A percentile compares a stretch with the other conserved stretches of the same genome.
Conservation (phyloP, 2,113 vertebrate species). For the Rhineura floridana region DNA sequence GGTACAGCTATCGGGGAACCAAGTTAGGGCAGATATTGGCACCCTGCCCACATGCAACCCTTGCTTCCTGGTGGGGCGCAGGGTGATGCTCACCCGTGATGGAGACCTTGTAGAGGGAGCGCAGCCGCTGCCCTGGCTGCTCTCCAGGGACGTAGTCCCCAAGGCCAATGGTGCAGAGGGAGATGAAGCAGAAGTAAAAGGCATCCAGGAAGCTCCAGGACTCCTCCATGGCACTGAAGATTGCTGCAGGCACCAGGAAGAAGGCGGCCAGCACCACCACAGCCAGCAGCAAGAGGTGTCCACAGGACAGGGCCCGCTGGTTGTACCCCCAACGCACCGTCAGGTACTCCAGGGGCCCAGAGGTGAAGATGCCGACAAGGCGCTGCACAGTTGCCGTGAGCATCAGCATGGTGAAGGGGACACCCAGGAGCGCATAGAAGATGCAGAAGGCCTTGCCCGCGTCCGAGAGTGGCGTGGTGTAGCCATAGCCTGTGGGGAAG, state of each 20-base stretch:
- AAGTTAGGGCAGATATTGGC: too few species aligned
- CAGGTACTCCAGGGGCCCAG: slow-evolving; percentile 72
- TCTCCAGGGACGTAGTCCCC: slow-evolving; percentile 87
- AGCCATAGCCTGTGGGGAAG: slow-evolving; percentile 83
- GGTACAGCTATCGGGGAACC: too few species aligned
- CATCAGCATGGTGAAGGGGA: slow-evolving; percentile 91
- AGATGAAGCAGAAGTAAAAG: slow-evolving; percentile 92
- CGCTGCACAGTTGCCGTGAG: slow-evolving; percentile 86
- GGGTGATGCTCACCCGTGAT: slow-evolving; percentile 84
- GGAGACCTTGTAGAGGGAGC: slow-evolving; percentile 83
- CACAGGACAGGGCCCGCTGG: slow-evolving; percentile 60
- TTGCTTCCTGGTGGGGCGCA: too few species aligned
- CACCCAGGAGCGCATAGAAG: slow-evolving; percentile 84
- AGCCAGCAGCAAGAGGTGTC: slow-evolving; percentile 80
- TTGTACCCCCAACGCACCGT: slow-evolving; percentile 70
- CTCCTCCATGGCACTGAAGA: slow-evolving; percentile 81
- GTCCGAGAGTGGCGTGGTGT: slow-evolving; percentile 86
- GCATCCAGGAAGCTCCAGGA: slow-evolving; percentile 88
- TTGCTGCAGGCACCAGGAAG: slow-evolving; percentile 79
- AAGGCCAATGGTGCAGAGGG: slow-evolving; percentile 90
- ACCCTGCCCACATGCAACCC: too few species aligned
- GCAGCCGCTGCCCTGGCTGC: slow-evolving; percentile 72
- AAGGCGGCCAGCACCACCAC: slow-evolving; percentile 70
- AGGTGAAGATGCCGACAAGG: slow-evolving; percentile 78
- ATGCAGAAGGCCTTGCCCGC: slow-evolving; percentile 88